A percentile compares a stretch with the other conserved stretches of the same genome.
phyloP scores from a whole-genome alignment of 2,113 vertebrate species.

The Agapornis roseicollis region DNA sequence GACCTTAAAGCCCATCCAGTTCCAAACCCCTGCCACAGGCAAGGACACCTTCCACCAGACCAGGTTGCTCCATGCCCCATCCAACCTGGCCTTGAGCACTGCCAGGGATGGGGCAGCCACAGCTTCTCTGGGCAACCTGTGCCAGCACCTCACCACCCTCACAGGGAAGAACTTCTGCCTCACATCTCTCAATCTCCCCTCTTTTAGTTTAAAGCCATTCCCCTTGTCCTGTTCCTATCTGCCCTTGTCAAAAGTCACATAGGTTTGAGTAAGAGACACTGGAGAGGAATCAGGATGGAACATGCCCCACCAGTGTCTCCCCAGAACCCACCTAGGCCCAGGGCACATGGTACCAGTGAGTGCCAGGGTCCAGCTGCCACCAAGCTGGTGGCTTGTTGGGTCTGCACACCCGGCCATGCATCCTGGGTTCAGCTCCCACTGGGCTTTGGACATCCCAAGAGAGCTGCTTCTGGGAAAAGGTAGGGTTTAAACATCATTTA shows the following conservation, averaged over 20 bases:
- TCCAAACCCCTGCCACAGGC: too few species aligned
- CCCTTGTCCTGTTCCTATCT: not conserved
- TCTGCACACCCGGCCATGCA: not conserved
- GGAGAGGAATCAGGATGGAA: not conserved
- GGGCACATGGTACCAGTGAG: not conserved
- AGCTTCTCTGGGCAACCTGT: too few species aligned
- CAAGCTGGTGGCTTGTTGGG: not conserved
- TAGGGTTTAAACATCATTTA: not conserved
- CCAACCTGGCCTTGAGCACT: too few species aligned
- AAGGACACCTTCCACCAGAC: too few species aligned
- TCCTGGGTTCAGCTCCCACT: not conserved
- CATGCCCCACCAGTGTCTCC: not conserved
- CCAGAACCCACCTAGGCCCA: not conserved
- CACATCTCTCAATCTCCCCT: not conserved
- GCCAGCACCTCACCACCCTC: not conserved
- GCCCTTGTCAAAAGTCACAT: not conserved
- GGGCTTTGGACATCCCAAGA: not conserved
- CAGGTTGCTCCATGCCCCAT: too few species aligned
- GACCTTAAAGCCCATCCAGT: not conserved
- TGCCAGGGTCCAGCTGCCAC: not conserved
- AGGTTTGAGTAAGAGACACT: accelerated
- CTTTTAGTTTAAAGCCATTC: not conserved
- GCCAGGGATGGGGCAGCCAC: too few species aligned
- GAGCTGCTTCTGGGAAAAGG: not conserved
- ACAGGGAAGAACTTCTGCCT: not conserved